Evolutionary conservation across 2,797 vertebrate genomes (phyloP).

Genomic region (Cheirogaleus major): DNA sequence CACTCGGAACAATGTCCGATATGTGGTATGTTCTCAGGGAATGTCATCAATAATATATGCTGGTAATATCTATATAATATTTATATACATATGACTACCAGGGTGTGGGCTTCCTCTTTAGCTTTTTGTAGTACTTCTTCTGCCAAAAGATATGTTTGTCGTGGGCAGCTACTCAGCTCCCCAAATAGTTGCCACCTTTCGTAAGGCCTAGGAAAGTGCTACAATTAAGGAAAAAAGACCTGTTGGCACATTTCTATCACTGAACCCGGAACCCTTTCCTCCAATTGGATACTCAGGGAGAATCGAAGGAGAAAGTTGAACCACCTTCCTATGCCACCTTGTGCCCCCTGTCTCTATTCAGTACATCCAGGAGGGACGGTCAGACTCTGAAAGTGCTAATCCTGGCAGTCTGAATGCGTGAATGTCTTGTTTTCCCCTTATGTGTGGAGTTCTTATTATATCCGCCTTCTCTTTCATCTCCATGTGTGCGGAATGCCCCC

Average conservation of each 20-base stretch:
- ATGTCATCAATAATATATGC: not conserved
- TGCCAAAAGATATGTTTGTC: not conserved
- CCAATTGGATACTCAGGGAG: not conserved
- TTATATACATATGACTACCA: not conserved
- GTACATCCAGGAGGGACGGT: not conserved
- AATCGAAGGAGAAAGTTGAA: not conserved
- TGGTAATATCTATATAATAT: too few species aligned
- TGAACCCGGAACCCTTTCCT: not conserved
- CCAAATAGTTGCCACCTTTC: not conserved
- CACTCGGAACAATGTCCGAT: not conserved
- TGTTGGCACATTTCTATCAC: not conserved
- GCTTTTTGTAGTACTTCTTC: not conserved
- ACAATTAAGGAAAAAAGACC: not conserved
- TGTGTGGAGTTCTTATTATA: too few species aligned
- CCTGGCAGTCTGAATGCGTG: not conserved
- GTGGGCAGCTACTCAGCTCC: not conserved
- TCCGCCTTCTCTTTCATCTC: not conserved
- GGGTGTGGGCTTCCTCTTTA: not conserved
- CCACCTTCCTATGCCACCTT: too few species aligned
- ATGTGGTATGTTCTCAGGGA: accelerated
- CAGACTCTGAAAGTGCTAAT: not conserved
- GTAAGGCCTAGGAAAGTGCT: not conserved
- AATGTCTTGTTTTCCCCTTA: not conserved
- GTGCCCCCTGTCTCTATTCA: not conserved
- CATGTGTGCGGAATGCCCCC: not conserved